Evolutionary conservation across 2,888 invertebrate genomes (phyloP).

Genomic region (Macaria notata): DNA sequence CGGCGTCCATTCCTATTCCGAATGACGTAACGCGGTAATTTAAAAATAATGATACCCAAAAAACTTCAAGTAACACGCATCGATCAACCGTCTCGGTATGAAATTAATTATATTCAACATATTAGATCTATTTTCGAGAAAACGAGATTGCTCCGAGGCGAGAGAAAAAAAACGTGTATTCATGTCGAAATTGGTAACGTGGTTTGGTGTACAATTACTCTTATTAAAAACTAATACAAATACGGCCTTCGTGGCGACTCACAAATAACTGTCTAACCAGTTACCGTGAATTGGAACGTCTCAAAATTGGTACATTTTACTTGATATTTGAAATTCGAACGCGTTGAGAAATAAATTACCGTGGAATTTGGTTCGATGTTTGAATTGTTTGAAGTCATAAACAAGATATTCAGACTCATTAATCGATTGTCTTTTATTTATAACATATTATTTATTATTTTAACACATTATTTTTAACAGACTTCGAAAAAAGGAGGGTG

Average conservation of each 20-base stretch:
- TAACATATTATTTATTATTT: too few relatives aligned
- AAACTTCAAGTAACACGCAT: slow-evolving; percentile 70
- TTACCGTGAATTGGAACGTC: slow-evolving; percentile 46
- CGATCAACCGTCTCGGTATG: slow-evolving; percentile 70
- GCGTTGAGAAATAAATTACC: background rate
- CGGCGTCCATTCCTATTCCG: slow-evolving; percentile 59
- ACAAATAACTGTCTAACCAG: slow-evolving; percentile 46
- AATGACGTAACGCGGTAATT: slow-evolving; percentile 76
- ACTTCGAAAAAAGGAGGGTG: too few relatives aligned
- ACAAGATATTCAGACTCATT: too few relatives aligned
- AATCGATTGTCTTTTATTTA: too few relatives aligned
- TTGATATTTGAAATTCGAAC: slow-evolving; percentile 41
- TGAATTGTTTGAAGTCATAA: background rate
- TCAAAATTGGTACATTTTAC: slow-evolving; percentile 45
- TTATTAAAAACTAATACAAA: slow-evolving; percentile 73
- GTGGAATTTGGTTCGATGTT: too few relatives aligned
- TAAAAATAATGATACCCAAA: slow-evolving; percentile 74
- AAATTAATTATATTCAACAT: slow-evolving; percentile 80
- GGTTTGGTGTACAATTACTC: slow-evolving; percentile 73
- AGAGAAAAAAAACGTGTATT: slow-evolving; percentile 66
- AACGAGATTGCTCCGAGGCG: slow-evolving; percentile 72
- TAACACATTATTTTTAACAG: too few relatives aligned
- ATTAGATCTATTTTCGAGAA: slow-evolving; percentile 80
- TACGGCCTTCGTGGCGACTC: slow-evolving; percentile 58
- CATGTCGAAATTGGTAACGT: slow-evolving; percentile 74